These are phyloP conservation scores for Eulacestoma nigropectus DNA, from an alignment of 2,113 vertebrate genomes.

Conservation along the genomic window DNA sequence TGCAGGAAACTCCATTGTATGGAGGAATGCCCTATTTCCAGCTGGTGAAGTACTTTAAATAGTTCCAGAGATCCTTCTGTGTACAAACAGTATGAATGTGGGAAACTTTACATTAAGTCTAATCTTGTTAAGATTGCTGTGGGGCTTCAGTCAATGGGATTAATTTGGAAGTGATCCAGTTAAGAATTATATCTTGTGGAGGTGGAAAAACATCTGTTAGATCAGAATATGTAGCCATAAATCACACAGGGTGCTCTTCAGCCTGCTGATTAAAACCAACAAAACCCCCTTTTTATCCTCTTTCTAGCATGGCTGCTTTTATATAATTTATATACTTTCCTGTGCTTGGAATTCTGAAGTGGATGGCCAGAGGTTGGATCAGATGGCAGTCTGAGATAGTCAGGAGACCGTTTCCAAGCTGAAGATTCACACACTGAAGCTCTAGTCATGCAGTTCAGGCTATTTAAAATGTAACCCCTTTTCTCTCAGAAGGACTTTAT, in stretches of 20 bases:
- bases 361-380: neutral
- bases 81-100: neutral
- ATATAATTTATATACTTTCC: neutral
- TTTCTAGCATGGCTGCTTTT: neutral
- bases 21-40: neutral
- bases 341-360: neutral
- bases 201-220: slow-evolving; percentile 10
- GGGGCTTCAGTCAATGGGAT: neutral
- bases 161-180: slow-evolving; percentile 21
- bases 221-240: neutral
- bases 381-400: neutral
- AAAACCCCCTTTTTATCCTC: neutral
- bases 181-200: neutral
- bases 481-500: neutral
- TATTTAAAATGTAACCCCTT: neutral
- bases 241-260: slow-evolving; percentile 4
- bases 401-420: neutral
- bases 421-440: neutral
- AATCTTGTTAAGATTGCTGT: neutral
- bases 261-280: neutral
- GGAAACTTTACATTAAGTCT: neutral
- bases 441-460: neutral
- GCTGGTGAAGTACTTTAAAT: neutral
- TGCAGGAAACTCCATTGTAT: neutral
- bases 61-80: neutral